phyloP scores from a whole-genome alignment of 2,797 vertebrate species.

The Coendou prehensilis region DNA sequence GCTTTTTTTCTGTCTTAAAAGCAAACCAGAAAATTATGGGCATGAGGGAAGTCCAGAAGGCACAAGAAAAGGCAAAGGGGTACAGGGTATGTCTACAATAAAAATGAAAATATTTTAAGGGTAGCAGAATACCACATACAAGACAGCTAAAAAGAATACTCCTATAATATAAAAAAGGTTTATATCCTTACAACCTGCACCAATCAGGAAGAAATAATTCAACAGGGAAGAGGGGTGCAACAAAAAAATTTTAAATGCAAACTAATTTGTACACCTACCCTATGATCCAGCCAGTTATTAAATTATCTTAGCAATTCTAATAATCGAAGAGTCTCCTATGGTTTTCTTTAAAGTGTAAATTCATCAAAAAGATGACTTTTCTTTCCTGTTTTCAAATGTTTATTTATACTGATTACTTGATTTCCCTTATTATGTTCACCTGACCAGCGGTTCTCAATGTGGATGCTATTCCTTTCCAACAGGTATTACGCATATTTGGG shows the following conservation, averaged over 20 bases:
- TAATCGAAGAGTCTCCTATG: not conserved
- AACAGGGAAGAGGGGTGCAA: not conserved
- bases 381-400: conserved; percentile 22
- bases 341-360: conserved; percentile 10
- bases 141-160: not conserved
- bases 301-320: conserved; percentile 49
- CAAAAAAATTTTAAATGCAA: conserved; percentile 32
- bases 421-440: not conserved
- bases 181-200: not conserved
- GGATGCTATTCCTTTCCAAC: not conserved
- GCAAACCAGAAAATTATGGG: not conserved
- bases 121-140: not conserved
- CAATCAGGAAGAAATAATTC: conserved; percentile 24
- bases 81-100: not conserved
- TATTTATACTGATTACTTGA: not conserved
- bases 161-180: conserved; percentile 1
- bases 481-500: not conserved
- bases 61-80: conserved; percentile 23
- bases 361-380: conserved; percentile 18
- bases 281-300: not conserved
- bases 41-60: not conserved
- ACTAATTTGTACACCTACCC: not conserved
- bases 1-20: conserved; percentile 37
- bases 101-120: conserved; percentile 28
- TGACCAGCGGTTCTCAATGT: not conserved